Conservation (phyloP, 2,797 vertebrate genomes). For the Acanthurus leucopareius region DNA sequence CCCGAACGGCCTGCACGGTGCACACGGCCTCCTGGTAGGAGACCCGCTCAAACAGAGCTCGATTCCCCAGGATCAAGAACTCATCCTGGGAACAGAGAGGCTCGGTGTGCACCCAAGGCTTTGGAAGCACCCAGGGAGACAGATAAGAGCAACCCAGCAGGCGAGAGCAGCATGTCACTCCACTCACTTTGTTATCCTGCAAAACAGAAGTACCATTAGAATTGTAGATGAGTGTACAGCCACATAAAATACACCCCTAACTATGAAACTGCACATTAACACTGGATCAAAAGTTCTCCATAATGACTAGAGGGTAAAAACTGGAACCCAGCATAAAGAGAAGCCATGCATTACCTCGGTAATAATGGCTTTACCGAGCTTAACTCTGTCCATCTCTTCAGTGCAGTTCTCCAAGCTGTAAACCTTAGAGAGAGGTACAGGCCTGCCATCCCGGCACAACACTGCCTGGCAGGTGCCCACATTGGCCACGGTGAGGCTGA, state of each 20-base stretch:
- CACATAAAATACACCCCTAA: conserved; percentile 11
- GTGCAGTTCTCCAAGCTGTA: conserved; percentile 93
- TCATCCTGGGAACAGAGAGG: conserved; percentile 93
- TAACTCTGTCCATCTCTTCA: conserved; percentile 93
- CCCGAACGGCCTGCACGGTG: conserved; percentile 89
- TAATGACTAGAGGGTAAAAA: neutral
- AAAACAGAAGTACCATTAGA: conserved; percentile 49
- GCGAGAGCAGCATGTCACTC: conserved; percentile 96
- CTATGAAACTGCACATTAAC: conserved; percentile 25
- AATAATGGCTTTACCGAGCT: conserved; percentile 95
- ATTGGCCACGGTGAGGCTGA: conserved; percentile 94
- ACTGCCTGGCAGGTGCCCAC: conserved; percentile 95
- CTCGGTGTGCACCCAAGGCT: conserved; percentile 92
- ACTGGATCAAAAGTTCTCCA: conserved; percentile 11
- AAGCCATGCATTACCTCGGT: conserved; percentile 89
- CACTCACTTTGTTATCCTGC: conserved; percentile 98
- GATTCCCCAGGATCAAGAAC: conserved; percentile 95
- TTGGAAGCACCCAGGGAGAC: conserved; percentile 94
- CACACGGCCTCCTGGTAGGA: conserved; percentile 91
- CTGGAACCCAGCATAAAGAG: neutral
- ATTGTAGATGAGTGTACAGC: conserved; percentile 11
- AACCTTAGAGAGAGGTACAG: conserved; percentile 92
- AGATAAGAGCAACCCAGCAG: conserved; percentile 97
- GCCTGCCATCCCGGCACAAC: conserved; percentile 91
- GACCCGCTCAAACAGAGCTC: conserved; percentile 92